Conservation (phyloP, 2,888 invertebrate species). For the Sphaerophoria taeniata region DNA sequence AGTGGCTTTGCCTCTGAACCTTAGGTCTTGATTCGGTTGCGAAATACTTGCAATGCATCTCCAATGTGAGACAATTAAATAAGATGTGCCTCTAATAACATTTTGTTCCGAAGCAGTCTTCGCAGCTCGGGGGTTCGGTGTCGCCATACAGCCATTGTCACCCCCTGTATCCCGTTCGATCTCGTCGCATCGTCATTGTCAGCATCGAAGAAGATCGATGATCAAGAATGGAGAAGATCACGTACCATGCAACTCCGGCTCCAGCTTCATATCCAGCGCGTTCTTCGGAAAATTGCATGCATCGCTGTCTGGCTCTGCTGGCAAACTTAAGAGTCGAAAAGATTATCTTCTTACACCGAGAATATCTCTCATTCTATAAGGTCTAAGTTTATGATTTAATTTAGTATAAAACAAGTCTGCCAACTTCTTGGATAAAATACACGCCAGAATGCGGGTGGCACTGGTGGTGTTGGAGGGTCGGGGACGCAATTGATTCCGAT, state of each 20-base stretch:
- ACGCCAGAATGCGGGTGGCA: not conserved
- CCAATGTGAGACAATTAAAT: slow-evolving; percentile 74
- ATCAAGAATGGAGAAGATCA: slow-evolving; percentile 52
- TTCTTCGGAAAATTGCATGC: slow-evolving; percentile 18
- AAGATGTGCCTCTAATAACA: slow-evolving; percentile 73
- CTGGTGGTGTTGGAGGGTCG: not conserved
- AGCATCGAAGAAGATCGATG: slow-evolving; percentile 61
- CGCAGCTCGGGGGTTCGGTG: slow-evolving; percentile 7
- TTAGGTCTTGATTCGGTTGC: slow-evolving; percentile 51
- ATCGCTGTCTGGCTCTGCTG: not conserved
- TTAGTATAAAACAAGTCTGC: slow-evolving; percentile 66
- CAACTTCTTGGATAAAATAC: slow-evolving; percentile 6
- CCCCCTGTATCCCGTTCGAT: not conserved
- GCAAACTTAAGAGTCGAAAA: slow-evolving; percentile 39
- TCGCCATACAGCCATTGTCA: not conserved
- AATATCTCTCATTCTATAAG: slow-evolving; percentile 71
- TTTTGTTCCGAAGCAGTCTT: slow-evolving; percentile 53
- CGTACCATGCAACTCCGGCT: slow-evolving; percentile 10
- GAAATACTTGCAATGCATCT: slow-evolving; percentile 62
- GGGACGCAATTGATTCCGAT: slow-evolving; percentile 52
- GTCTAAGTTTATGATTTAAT: slow-evolving; percentile 75
- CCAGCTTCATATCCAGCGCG: slow-evolving; percentile 10
- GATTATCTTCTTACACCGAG: slow-evolving; percentile 59
- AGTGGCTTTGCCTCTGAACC: slow-evolving; percentile 41
- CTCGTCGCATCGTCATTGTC: slow-evolving; percentile 8